These are phyloP conservation scores for Mustela lutreola DNA, from an alignment of 2,113 vertebrate genomes.

Conservation along the genomic window DNA sequence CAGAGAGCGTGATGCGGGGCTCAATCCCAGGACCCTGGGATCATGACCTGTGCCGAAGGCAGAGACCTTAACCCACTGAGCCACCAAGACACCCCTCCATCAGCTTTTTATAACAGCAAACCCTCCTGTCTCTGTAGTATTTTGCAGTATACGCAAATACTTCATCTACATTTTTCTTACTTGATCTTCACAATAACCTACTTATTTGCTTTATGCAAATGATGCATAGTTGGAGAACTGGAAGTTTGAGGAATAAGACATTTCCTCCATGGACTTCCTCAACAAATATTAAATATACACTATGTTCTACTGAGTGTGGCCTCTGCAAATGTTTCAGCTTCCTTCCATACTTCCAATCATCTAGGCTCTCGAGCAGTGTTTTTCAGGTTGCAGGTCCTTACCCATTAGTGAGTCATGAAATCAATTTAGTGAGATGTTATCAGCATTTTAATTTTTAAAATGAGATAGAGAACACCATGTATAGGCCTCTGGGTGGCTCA, in stretches of 20 bases:
- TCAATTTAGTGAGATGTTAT: slow-evolving; percentile 24
- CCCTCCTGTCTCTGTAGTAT: not conserved
- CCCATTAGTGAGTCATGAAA: not conserved
- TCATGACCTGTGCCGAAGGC: too few species aligned
- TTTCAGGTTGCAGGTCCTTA: not conserved
- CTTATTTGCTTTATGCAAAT: not conserved
- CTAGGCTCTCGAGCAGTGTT: not conserved
- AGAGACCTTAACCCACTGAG: too few species aligned
- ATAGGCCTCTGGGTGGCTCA: too few species aligned
- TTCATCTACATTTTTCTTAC: slow-evolving; percentile 3
- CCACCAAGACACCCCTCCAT: not conserved
- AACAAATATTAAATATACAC: not conserved
- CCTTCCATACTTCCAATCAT: not conserved
- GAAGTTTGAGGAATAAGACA: not conserved
- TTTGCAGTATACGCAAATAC: not conserved
- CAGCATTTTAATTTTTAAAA: slow-evolving; percentile 48
- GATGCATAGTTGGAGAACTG: not conserved
- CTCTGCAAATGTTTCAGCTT: not conserved
- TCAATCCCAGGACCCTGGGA: too few species aligned
- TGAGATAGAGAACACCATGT: not conserved
- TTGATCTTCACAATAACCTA: not conserved
- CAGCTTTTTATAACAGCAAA: not conserved
- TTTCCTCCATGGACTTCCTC: not conserved
- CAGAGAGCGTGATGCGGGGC: too few species aligned
- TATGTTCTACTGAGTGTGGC: not conserved